phyloP scores from a whole-genome alignment of 2,113 vertebrate species.

The rabbit (Oryctolagus cuniculus) region DNA sequence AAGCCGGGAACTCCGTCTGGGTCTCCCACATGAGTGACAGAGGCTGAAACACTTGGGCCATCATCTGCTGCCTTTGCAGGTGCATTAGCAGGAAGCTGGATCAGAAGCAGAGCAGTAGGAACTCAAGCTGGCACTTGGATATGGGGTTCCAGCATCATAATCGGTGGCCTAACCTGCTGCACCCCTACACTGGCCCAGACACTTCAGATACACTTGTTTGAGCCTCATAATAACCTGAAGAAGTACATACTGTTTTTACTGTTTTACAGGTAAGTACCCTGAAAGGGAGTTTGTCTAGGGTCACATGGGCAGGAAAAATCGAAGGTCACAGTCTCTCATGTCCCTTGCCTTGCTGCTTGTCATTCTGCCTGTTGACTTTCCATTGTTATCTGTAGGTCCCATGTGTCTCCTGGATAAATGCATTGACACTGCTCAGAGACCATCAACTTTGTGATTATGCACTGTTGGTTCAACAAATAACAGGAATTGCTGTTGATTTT shows the following conservation, averaged over 20 bases:
- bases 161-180: no score
- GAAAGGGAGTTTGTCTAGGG: neutral
- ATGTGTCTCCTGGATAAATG: constrained; percentile 59
- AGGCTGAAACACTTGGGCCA: no score
- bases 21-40: no score
- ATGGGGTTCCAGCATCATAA: no score
- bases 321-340: neutral
- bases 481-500: constrained; percentile 82
- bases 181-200: neutral
- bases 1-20: no score
- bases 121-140: no score
- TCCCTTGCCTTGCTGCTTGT: neutral
- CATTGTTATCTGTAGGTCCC: neutral
- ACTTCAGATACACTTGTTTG: neutral
- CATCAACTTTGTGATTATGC: constrained; percentile 74
- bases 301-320: neutral
- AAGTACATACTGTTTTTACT: neutral
- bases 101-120: no score
- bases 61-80: no score
- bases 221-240: neutral
- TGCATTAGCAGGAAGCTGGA: no score
- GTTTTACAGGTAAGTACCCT: neutral
- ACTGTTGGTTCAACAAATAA: constrained; percentile 77
- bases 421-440: constrained; percentile 66
- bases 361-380: neutral